phyloP scores from a whole-genome alignment of 2,113 vertebrate genomes.

The Scolopax mira region DNA sequence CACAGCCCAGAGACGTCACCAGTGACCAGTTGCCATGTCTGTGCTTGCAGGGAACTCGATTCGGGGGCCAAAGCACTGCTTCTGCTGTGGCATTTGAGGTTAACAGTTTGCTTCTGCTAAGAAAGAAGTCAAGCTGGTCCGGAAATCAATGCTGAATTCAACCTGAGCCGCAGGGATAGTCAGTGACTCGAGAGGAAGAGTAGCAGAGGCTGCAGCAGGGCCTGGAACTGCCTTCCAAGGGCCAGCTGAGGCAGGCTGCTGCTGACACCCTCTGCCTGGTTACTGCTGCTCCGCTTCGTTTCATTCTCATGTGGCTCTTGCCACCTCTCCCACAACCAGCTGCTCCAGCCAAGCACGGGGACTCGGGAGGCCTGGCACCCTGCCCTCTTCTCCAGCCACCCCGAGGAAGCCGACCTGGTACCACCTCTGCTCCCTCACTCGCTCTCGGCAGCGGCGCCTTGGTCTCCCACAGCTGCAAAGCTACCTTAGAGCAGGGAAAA shows the following conservation, averaged over 20 bases:
- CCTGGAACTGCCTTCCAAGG: not conserved
- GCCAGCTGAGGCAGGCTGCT: not conserved
- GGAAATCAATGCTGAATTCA: not conserved
- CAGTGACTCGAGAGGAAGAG: not conserved
- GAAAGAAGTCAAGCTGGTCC: not conserved
- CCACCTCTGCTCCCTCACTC: not conserved
- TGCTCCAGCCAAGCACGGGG: not conserved
- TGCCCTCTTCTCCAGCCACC: not conserved
- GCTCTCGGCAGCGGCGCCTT: not conserved
- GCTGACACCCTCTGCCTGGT: not conserved
- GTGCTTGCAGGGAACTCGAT: not conserved
- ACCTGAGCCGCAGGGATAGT: not conserved
- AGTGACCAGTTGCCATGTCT: not conserved
- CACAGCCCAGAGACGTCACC: accelerated
- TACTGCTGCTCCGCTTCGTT: not conserved
- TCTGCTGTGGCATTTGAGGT: not conserved
- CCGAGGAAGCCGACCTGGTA: accelerated
- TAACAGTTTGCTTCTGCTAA: not conserved
- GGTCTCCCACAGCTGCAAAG: not conserved
- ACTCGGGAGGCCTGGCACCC: not conserved
- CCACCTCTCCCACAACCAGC: slow-evolving; percentile 28
- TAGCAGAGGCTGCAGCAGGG: not conserved
- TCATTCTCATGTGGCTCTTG: not conserved
- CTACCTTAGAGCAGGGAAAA: not conserved
- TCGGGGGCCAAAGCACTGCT: not conserved